phyloP scores from a whole-genome alignment of 2,797 vertebrate genomes.

The Smutsia temminckii region DNA sequence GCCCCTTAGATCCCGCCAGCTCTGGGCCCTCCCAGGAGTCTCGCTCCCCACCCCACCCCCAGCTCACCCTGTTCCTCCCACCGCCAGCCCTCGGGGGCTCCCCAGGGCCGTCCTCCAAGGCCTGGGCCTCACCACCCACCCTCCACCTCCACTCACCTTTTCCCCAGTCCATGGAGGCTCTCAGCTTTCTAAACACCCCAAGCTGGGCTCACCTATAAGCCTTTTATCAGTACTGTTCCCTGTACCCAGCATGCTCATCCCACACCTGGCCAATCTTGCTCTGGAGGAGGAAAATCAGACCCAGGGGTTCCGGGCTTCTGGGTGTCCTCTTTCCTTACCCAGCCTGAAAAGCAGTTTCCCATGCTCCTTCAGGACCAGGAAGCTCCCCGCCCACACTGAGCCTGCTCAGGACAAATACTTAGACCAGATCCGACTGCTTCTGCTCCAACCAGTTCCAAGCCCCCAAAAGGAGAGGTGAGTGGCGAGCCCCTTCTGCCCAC shows the following conservation, averaged over 20 bases:
- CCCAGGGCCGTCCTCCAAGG: not conserved
- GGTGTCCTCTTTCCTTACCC: not conserved
- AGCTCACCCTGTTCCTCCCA: no score
- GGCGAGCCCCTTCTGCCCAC: not conserved
- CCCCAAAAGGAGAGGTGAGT: not conserved
- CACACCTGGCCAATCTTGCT: not conserved
- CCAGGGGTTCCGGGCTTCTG: not conserved
- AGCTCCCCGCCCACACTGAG: not conserved
- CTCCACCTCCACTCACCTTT: not conserved
- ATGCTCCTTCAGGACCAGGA: conserved; percentile 29
- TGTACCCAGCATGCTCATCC: not conserved
- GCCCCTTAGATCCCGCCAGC: not conserved
- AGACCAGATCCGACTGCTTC: not conserved
- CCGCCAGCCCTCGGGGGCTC: not conserved
- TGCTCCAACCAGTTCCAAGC: not conserved
- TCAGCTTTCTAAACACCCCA: not conserved
- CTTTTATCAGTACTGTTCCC: not conserved
- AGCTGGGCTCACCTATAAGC: not conserved
- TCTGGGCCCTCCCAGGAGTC: not conserved
- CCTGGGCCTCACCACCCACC: not conserved
- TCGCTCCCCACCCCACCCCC: not conserved
- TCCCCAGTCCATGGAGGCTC: not conserved
- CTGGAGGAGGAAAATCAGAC: not conserved
- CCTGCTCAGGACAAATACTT: not conserved
- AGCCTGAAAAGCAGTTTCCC: not conserved